Percentiles rank a stretch among this genome's conserved stretches.
Conservation (phyloP, 2,797 vertebrate species). For the Brachyrhaphis roseni region DNA sequence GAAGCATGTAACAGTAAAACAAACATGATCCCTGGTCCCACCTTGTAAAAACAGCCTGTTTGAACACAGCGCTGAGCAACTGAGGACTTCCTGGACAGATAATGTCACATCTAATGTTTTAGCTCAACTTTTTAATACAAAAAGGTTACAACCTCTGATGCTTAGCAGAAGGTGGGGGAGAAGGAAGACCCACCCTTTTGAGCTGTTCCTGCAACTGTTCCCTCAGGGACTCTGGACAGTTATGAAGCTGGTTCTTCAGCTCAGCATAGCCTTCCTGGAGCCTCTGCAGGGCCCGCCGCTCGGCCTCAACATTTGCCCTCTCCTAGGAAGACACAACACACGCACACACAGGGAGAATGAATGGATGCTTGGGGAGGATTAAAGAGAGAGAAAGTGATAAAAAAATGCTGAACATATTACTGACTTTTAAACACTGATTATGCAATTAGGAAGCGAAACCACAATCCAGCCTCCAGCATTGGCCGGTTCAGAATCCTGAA, state of each 20-base stretch:
- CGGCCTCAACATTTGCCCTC: slow-evolving; percentile 93
- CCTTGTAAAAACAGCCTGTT: neutral
- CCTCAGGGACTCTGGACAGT: slow-evolving; percentile 95
- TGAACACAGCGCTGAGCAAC: neutral
- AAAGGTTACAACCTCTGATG: neutral
- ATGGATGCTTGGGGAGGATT: slow-evolving; percentile 45
- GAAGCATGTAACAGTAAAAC: neutral
- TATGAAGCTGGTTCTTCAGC: slow-evolving; percentile 95
- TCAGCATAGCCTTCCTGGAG: slow-evolving; percentile 91
- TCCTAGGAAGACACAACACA: slow-evolving; percentile 87
- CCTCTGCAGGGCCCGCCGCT: slow-evolving; percentile 91
- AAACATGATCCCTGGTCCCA: neutral
- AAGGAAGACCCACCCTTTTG: slow-evolving; percentile 91
- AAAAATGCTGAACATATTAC: slow-evolving; percentile 60
- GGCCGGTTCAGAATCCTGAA: no score
- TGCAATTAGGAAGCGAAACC: no score
- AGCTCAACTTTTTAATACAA: neutral
- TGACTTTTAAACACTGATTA: no score
- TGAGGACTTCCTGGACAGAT: neutral
- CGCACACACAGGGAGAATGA: slow-evolving; percentile 44
- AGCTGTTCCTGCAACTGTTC: slow-evolving; percentile 96
- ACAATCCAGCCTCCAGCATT: no score
- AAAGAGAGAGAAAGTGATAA: slow-evolving; percentile 47
- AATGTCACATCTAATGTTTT: neutral
- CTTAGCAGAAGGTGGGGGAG: slow-evolving; percentile 3